Base-by-base conservation (phyloP, 2,888 invertebrate species). In the Brachycybe producta region DNA sequence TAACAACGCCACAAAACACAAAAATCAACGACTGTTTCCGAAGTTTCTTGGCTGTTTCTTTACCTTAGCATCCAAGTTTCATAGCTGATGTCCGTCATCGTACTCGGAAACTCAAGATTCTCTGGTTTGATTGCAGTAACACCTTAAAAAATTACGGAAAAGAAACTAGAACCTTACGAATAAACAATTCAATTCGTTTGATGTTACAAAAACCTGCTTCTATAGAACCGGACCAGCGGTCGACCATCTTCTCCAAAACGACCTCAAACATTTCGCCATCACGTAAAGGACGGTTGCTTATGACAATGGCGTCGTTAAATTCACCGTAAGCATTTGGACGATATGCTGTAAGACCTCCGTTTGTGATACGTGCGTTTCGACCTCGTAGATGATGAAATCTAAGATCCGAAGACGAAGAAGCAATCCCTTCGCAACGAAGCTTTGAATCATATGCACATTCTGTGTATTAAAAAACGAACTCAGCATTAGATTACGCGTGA, bases 211-310 rank as follows among this genome's bases (percentile, higher is more conserved):
- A 62, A 80, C 83, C 84, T 54, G 84, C 82, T 73, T 91, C 91
- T 48, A 92, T 80, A 54, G 87, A 86, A 4, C 92, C 91, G 11
- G 85, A 84, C 92, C 91, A 92, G 55, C 88, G 77, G 58, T 86
- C 87, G 15, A 91, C 86, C 78, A 90, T 84, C 61, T 80, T 82
- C 64, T 92, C 91, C 42, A 94, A 78, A 42, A 80, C 74, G 23
- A 94, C 79, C 67, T 94, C 90, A 65, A 94, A 94, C 67, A 94
- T 76, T 67, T 94, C 92, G 41, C 86, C 84, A 61, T 90, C 86
- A 19, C 84, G 74, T 42, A 94, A 69, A 0, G 90, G 84, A 47
- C 92, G 74, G 64, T 83, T 88, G 52, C 87, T 88, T 65, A 92
- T 84, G 2, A 92, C 82, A 55, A 94, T 88, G 0, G 91, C 90